phyloP scores from a whole-genome alignment of 2,888 invertebrate genomes.

The Venusia cambrica region DNA sequence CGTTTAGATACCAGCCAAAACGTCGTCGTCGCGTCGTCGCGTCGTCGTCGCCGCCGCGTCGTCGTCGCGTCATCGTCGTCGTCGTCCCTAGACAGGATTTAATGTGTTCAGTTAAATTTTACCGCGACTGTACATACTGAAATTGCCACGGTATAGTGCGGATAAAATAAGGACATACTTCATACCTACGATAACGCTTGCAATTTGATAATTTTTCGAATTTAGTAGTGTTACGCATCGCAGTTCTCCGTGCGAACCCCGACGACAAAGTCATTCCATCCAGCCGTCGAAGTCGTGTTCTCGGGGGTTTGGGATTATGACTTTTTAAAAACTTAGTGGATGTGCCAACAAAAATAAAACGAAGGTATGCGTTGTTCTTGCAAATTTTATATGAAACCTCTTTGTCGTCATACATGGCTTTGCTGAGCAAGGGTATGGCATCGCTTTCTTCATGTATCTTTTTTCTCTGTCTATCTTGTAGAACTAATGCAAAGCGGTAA shows the following conservation, averaged over 20 bases:
- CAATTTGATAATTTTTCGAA: too few species aligned
- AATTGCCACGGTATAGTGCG: constrained; percentile 67
- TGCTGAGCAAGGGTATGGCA: constrained; percentile 77
- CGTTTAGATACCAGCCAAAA: too few species aligned
- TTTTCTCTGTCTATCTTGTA: constrained; percentile 64
- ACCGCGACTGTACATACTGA: constrained; percentile 38
- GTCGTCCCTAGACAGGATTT: too few species aligned
- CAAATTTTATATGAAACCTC: constrained; percentile 44
- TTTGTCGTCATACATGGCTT: constrained; percentile 59
- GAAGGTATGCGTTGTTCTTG: constrained; percentile 59
- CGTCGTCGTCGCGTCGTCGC: too few species aligned
- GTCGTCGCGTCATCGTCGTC: too few species aligned
- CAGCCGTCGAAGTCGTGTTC: constrained; percentile 80
- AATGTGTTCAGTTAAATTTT: too few species aligned
- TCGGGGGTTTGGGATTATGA: constrained; percentile 78
- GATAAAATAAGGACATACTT: constrained; percentile 48
- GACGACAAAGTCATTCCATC: constrained; percentile 81
- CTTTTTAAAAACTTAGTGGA: constrained; percentile 72
- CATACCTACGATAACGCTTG: constrained; percentile 38
- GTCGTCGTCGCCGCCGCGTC: too few species aligned
- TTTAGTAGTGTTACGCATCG: constrained; percentile 51
- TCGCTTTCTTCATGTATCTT: constrained; percentile 75
- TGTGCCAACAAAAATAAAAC: constrained; percentile 78
- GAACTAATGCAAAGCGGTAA: constrained; percentile 63
- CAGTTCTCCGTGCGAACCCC: constrained; percentile 71